phyloP scores from a whole-genome alignment of 2,888 invertebrate species.

The Bombyx huttoni region DNA sequence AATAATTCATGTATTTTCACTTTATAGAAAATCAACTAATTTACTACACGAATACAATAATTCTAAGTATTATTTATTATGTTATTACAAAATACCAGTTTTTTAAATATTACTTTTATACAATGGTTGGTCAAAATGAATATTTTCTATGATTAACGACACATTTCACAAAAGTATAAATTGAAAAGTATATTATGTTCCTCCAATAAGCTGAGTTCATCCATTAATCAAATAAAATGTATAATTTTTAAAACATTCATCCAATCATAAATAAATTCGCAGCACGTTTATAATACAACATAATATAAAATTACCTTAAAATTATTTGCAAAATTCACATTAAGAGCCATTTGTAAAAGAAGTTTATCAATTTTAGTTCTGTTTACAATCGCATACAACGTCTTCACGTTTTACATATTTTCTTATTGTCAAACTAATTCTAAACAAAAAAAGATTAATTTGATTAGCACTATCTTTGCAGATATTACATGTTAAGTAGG shows the following conservation, averaged over 20 bases:
- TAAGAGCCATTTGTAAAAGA: background rate
- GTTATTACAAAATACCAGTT: conserved; percentile 41
- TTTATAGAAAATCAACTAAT: conserved; percentile 36
- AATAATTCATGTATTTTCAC: conserved; percentile 32
- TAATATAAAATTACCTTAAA: background rate
- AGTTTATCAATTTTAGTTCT: no score
- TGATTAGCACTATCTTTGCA: no score
- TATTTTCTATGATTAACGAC: conserved; percentile 11
- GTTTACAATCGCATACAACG: no score
- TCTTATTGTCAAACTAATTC: no score
- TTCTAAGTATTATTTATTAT: conserved; percentile 17
- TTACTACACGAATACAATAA: conserved; percentile 36
- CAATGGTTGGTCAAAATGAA: conserved; percentile 39
- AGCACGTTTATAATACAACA: background rate
- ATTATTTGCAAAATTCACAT: background rate
- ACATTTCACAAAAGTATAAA: conserved; percentile 1
- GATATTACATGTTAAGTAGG: no score
- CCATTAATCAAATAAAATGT: conserved; percentile 6
- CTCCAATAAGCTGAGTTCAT: background rate
- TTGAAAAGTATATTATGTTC: background rate
- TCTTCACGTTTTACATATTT: no score
- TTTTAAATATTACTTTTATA: conserved; percentile 35
- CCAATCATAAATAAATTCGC: conserved; percentile 1
- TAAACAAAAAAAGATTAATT: no score
- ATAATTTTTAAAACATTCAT: background rate